A percentile compares a stretch with the other conserved stretches of the same genome.
These are phyloP conservation scores for Ormyrus labotus DNA, from an alignment of 2,888 invertebrate species.

Conservation along the genomic window DNA sequence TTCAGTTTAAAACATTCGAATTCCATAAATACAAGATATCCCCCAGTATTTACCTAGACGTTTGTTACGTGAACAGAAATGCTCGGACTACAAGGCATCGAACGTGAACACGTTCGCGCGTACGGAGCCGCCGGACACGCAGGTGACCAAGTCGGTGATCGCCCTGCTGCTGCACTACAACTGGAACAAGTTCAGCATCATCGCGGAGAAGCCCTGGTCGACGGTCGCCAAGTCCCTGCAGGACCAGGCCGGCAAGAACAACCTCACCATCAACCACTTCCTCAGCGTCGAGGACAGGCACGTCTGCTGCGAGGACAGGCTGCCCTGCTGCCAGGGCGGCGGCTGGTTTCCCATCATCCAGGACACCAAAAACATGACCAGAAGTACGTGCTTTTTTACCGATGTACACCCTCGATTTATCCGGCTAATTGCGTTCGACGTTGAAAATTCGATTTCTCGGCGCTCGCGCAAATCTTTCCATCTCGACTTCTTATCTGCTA, in stretches of 20 bases:
- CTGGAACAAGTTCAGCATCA: slow-evolving; percentile 95
- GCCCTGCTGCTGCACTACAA: slow-evolving; percentile 92
- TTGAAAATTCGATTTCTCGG: too few relatives aligned
- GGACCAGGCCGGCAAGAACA: slow-evolving; percentile 84
- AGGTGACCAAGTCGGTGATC: slow-evolving; percentile 96
- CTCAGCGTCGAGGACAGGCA: slow-evolving; percentile 83
- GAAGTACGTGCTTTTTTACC: slow-evolving; percentile 79
- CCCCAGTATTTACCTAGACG: too few relatives aligned
- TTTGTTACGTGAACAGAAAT: slow-evolving; percentile 83
- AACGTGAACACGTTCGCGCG: slow-evolving; percentile 93
- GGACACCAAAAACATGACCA: slow-evolving; percentile 89
- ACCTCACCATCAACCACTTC: slow-evolving; percentile 90
- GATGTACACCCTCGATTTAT: neutral
- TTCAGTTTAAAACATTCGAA: too few relatives aligned
- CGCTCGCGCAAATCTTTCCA: slow-evolving; percentile 17
- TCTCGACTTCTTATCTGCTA: slow-evolving; percentile 10
- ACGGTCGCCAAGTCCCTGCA: slow-evolving; percentile 89
- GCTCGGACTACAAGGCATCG: slow-evolving; percentile 93
- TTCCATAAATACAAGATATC: too few relatives aligned
- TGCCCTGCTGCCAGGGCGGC: slow-evolving; percentile 86
- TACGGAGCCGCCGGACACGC: slow-evolving; percentile 95
- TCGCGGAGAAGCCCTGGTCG: slow-evolving; percentile 88
- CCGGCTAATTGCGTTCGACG: too few relatives aligned
- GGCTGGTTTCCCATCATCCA: slow-evolving; percentile 91
- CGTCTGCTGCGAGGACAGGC: slow-evolving; percentile 86